Evolutionary conservation across 1,140 invertebrate species (phyloP), one percentile per base, ranked within the genome.

Genomic region (Drosophila nikananu): DNA sequence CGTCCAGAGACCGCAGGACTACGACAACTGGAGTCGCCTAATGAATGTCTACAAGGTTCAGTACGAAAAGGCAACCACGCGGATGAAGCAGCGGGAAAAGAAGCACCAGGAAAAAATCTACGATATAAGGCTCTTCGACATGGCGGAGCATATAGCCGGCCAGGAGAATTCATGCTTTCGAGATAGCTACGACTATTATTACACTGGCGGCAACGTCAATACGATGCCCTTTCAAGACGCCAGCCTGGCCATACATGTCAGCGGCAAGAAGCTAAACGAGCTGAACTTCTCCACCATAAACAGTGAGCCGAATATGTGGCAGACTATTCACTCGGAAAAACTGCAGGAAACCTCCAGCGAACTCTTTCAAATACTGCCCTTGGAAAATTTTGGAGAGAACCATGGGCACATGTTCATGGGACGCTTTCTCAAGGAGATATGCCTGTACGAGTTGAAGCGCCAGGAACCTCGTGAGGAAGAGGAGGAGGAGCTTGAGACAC

Each of bases 101-200:
- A 91, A 82, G 10, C 25, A 66, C 0, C 2, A 60, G 21, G 8
- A 52, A 1, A 37, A 61, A 0, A 19, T 90, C 1, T 54, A 86
- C 37, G 58, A 77, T 42, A 21, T 19, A 0, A 49, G 58, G 35
- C 12, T 90, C 6, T 90, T 48, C 13, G 71, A 86, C 3, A 41
- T 86, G 57, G 86, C 86, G 1, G 86, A 90, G 44, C 71, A 80
- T 6, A 91, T 90, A 27, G 86, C 81, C n/a, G 41, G 21, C 2
- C 75, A 82, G 42, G 78, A 81, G 13, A 82, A 90, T 41, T 3
- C 68, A 0, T 80, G 65, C 13, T 90, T 91, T 13, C 48, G 76
- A 7, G 86, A 91, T 5, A 86, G 79, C 62, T 90, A 86, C 32
- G 86, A 90, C 49, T 90, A 90, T 32, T 86, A 90, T 23, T 90